phyloP scores from a whole-genome alignment of 2,888 invertebrate species.

The Conchocele bisecta region DNA sequence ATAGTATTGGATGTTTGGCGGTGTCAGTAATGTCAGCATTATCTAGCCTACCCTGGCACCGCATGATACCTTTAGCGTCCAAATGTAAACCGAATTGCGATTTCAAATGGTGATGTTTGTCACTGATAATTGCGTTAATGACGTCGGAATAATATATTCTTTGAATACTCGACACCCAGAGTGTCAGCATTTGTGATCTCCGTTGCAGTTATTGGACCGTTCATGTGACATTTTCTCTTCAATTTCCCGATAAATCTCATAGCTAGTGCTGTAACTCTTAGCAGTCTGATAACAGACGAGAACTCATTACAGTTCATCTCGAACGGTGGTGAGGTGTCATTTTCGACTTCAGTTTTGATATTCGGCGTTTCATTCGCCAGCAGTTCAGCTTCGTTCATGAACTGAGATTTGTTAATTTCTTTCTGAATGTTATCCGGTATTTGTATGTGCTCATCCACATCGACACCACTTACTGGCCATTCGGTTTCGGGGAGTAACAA shows the following conservation, averaged over 20 bases:
- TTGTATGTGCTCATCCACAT: not conserved
- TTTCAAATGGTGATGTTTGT: constrained; percentile 6
- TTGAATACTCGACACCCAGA: constrained; percentile 25
- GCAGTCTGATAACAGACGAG: constrained; percentile 21
- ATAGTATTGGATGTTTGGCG: no score
- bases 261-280: constrained; percentile 30
- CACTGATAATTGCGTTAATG: not conserved
- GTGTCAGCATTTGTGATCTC: constrained; percentile 25
- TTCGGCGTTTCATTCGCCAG: not conserved
- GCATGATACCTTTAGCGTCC: no score
- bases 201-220: constrained; percentile 2
- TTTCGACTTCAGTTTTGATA: not conserved
- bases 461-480: not conserved
- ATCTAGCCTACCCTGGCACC: no score
- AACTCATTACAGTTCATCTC: constrained; percentile 16
- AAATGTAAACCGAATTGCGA: no score
- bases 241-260: constrained; percentile 21
- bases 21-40: no score
- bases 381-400: constrained; percentile 1
- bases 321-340: not conserved
- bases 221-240: not conserved
- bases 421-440: not conserved
- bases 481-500: not conserved
- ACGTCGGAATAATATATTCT: not conserved
- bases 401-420: not conserved